Evolutionary conservation across 2,113 vertebrate genomes (phyloP).

Genomic region (Tringa solitaria): DNA sequence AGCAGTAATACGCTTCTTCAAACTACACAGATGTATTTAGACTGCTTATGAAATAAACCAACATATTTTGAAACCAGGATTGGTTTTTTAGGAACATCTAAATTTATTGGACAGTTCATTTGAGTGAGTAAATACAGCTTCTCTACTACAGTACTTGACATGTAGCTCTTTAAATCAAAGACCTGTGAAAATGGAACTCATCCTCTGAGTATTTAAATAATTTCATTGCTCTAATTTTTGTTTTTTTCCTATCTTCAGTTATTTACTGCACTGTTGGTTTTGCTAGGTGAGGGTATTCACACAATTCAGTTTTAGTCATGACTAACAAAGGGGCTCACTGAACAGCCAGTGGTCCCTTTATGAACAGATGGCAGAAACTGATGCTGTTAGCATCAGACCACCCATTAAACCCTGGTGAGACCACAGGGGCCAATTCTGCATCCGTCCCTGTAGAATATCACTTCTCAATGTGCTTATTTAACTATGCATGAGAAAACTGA

Average conservation of each 20-base stretch:
- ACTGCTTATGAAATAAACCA: not conserved
- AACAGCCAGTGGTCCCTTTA: slow-evolving; percentile 9
- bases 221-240: not conserved
- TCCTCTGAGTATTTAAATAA: not conserved
- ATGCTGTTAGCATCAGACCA: not conserved
- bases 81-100: not conserved
- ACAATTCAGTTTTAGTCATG: not conserved
- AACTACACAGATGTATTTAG: not conserved
- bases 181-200: not conserved
- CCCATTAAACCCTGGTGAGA: slow-evolving; percentile 16
- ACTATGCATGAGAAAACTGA: not conserved
- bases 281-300: not conserved
- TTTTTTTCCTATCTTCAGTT: not conserved
- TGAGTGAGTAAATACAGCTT: not conserved
- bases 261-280: not conserved
- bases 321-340: not conserved
- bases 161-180: not conserved
- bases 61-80: not conserved
- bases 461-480: not conserved
- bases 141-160: not conserved
- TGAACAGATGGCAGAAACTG: slow-evolving; percentile 36
- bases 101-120: not conserved
- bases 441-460: not conserved
- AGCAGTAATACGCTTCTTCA: not conserved
- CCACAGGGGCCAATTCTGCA: not conserved